phyloP scores from a whole-genome alignment of 2,113 vertebrate genomes.

The Phyllostomus hastatus region DNA sequence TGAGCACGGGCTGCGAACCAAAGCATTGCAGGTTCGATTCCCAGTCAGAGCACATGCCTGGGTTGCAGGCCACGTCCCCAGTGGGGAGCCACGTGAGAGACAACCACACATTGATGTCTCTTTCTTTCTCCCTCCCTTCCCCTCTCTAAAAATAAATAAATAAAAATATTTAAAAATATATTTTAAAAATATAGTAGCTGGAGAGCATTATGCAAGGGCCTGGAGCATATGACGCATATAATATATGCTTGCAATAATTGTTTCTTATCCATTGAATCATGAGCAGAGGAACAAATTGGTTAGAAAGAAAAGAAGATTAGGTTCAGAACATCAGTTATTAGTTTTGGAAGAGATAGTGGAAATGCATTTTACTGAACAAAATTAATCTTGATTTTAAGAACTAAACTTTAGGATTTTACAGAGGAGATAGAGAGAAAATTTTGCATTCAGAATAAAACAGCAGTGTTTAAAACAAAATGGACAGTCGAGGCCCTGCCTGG shows the following conservation, averaged over 20 bases:
- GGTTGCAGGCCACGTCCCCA: too few species aligned
- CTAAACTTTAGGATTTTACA: neutral
- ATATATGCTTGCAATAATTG: neutral
- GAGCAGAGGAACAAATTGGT: neutral
- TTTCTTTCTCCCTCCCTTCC: too few species aligned
- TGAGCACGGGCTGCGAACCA: too few species aligned
- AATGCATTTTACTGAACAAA: neutral
- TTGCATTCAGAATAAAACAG: neutral
- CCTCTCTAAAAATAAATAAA: too few species aligned
- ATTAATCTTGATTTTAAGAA: neutral
- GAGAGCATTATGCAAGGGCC: neutral
- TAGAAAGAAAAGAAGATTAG: neutral
- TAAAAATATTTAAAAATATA: too few species aligned
- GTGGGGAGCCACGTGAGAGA: too few species aligned
- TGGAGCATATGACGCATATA: rapidly evolving
- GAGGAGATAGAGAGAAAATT: neutral
- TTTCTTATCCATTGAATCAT: neutral
- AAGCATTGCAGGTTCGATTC: too few species aligned
- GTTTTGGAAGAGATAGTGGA: neutral
- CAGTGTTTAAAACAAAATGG: neutral
- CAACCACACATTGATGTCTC: too few species aligned
- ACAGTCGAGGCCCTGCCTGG: too few species aligned
- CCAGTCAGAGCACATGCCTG: too few species aligned
- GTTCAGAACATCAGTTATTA: neutral
- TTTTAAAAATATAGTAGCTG: too few species aligned